Percentiles rank a stretch among this genome's conserved stretches.
These are phyloP conservation scores for Neoseiulus cucumeris DNA, from an alignment of 1,140 invertebrate species.

Conservation along the genomic window DNA sequence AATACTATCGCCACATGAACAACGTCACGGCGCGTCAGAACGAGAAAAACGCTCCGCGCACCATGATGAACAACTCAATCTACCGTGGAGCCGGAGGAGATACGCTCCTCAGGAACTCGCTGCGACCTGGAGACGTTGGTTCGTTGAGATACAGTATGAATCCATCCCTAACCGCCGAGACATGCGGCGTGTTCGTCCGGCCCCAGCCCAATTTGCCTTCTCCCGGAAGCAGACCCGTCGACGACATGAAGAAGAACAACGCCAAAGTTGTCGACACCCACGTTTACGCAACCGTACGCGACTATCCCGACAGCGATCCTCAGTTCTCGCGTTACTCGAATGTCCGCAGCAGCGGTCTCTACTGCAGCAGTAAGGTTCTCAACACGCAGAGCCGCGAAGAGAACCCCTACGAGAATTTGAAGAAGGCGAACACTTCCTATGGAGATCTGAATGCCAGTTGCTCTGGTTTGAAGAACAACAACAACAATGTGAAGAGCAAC, in stretches of 20 bases:
- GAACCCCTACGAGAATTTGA: conserved; percentile 5
- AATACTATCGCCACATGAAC: background rate
- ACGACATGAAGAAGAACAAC: background rate
- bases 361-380: background rate
- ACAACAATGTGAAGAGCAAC: background rate
- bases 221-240: background rate
- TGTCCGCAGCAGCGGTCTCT: background rate
- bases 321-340: background rate
- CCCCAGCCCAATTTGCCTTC: background rate
- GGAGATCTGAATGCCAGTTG: background rate
- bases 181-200: background rate
- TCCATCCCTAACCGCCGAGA: background rate
- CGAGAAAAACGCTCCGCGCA: background rate
- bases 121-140: background rate
- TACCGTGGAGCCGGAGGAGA: background rate
- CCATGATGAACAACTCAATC: conserved; percentile 11
- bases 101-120: background rate
- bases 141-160: background rate
- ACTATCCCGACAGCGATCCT: background rate
- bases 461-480: background rate
- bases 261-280: background rate
- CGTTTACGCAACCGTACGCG: background rate
- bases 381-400: background rate
- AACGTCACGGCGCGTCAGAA: background rate
- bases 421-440: background rate